Conservation (phyloP, 2,113 vertebrate genomes). For the Eonycteris spelaea region DNA sequence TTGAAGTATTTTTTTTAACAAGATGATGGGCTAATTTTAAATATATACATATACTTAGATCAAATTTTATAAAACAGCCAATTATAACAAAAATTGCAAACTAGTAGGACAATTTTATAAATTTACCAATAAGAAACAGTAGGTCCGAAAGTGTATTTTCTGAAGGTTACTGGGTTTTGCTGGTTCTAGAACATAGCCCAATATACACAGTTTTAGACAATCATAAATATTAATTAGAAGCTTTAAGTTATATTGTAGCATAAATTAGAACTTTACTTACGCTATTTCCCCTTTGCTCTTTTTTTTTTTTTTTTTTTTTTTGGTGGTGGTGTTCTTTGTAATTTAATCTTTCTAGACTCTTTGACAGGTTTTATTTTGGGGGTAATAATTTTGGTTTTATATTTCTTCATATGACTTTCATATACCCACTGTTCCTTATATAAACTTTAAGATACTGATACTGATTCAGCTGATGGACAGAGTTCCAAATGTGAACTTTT, state of each 20-base stretch:
- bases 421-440: not conserved
- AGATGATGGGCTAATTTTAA: not conserved
- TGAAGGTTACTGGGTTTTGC: not conserved
- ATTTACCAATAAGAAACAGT: not conserved
- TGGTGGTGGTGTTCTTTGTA: not conserved
- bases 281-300: not conserved
- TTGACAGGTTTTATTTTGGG: not conserved
- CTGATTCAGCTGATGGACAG: not conserved
- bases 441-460: not conserved
- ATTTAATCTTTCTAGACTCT: constrained; percentile 24
- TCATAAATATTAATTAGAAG: constrained; percentile 20
- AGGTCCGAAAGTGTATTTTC: not conserved
- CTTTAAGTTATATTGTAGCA: not conserved
- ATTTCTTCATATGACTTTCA: not conserved
- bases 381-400: not conserved
- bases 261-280: not conserved
- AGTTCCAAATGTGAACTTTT: not conserved
- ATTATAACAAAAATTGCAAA: constrained; percentile 18
- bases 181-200: not conserved
- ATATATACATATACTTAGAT: not conserved
- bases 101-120: constrained; percentile 12
- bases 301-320: not conserved
- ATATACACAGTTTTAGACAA: not conserved
- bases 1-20: constrained; percentile 8
- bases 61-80: not conserved